Percentiles rank a stretch among this genome's conserved stretches.
phyloP scores from a whole-genome alignment of 2,888 invertebrate genomes.

The Rhaphigaster nebulosa region DNA sequence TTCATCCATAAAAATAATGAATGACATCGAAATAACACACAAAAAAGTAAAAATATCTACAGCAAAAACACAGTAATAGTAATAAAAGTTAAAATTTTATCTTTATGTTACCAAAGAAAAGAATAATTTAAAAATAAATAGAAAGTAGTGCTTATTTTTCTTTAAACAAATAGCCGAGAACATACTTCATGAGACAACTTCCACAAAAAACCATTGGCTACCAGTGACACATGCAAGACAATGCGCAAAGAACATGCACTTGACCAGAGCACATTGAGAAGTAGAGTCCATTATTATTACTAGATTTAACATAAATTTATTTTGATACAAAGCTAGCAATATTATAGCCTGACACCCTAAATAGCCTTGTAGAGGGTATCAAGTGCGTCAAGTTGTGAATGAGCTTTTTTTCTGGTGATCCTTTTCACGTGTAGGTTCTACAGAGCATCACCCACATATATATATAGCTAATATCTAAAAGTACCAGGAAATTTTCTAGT shows the following conservation, averaged over 20 bases:
- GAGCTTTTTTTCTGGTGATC: constrained; percentile 50
- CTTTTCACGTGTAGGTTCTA: constrained; percentile 53
- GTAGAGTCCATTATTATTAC: constrained; percentile 42
- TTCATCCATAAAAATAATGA: not conserved
- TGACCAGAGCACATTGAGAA: constrained; percentile 54
- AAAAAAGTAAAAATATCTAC: not conserved
- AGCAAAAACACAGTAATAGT: not conserved
- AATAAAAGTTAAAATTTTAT: not conserved
- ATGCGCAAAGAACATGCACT: constrained; percentile 55
- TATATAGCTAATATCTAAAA: constrained; percentile 7
- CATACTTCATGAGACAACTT: constrained; percentile 14
- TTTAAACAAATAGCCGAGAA: constrained; percentile 36
- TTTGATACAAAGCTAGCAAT: constrained; percentile 14
- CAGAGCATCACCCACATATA: constrained; percentile 51
- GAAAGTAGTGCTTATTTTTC: constrained; percentile 35
- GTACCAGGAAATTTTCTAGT: constrained; percentile 32
- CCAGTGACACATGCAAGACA: constrained; percentile 58
- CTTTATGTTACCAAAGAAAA: not conserved
- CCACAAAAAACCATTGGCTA: constrained; percentile 53
- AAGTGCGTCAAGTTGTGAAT: constrained; percentile 52
- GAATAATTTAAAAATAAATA: not conserved
- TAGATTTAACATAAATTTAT: constrained; percentile 13
- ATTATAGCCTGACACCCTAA: constrained; percentile 10
- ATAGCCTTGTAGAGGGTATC: constrained; percentile 40
- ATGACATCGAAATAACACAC: not conserved